These are phyloP conservation scores for Halisarca cf. caerulea DNA, from an alignment of 37 sponge, comb jelly and placozoan genomes.

Conservation along the genomic window DNA sequence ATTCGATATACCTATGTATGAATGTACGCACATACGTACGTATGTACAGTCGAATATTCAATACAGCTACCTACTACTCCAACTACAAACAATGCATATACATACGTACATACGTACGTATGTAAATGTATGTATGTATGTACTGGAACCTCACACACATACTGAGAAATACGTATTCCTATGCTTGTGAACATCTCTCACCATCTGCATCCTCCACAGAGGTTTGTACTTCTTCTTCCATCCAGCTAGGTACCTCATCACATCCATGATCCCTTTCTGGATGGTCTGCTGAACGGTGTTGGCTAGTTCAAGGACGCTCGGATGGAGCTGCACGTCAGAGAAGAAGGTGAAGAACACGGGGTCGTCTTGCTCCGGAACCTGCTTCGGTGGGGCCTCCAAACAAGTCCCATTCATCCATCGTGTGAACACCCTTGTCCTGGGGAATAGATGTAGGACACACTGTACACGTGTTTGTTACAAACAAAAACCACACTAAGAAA, in stretches of 20 bases:
- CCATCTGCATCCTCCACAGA: slow-evolving; percentile 90
- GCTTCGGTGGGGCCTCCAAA: slow-evolving; percentile 79
- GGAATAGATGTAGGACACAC: not conserved
- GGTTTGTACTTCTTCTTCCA: slow-evolving; percentile 87
- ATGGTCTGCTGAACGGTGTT: slow-evolving; percentile 61
- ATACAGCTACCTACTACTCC: too few species aligned
- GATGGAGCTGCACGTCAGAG: slow-evolving; percentile 79
- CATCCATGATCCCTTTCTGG: slow-evolving; percentile 33
- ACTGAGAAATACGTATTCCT: not conserved
- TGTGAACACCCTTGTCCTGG: slow-evolving; percentile 85
- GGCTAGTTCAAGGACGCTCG: slow-evolving; percentile 64
- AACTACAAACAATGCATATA: too few species aligned
- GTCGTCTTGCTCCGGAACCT: slow-evolving; percentile 84
- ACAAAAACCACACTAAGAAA: not conserved
- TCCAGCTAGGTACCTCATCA: slow-evolving; percentile 39
- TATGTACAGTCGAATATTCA: not conserved
- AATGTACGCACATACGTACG: not conserved
- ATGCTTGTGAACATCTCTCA: not conserved
- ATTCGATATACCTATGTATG: not conserved
- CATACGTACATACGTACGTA: slow-evolving; percentile 8
- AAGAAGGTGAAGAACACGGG: slow-evolving; percentile 91
- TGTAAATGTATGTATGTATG: not conserved
- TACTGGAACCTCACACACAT: not conserved
- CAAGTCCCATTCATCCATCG: slow-evolving; percentile 96
- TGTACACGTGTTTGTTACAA: too few species aligned